Evolutionary conservation across 23 tunicate genomes (phyloP).

Genomic region (Corella eumyota): DNA sequence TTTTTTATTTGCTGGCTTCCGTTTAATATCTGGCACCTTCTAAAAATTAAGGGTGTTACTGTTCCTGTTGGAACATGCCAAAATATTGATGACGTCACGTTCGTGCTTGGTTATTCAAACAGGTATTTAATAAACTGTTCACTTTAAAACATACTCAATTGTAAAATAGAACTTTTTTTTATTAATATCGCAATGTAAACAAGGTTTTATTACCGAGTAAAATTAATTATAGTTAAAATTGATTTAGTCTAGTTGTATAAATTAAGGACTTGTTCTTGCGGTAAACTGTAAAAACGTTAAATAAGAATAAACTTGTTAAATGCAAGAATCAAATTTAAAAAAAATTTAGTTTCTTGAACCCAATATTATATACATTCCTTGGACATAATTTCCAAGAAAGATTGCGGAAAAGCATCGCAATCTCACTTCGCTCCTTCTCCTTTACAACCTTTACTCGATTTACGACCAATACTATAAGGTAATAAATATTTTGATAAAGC

Average conservation of each 20-base stretch:
- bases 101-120: constrained; percentile 55
- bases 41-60: constrained; percentile 41
- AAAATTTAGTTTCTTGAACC: constrained; percentile 93
- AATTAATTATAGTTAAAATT: no score
- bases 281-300: no score
- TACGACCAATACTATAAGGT: constrained; percentile 73
- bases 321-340: no score
- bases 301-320: no score
- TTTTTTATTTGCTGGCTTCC: constrained; percentile 84
- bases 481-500: no score
- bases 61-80: constrained; percentile 24
- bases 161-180: no score
- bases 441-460: constrained; percentile 61
- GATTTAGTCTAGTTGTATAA: no score
- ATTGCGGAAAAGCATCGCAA: constrained; percentile 63
- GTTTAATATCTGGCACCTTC: constrained; percentile 55
- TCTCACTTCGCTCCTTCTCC: constrained; percentile 62
- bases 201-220: no score
- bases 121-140: no score
- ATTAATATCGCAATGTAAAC: no score
- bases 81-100: constrained; percentile 48
- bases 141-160: no score
- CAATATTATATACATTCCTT: constrained; percentile 82
- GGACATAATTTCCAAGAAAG: constrained; percentile 94
- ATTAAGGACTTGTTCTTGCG: no score